Evolutionary conservation across 2,797 vertebrate genomes (phyloP).

Genomic region (Pelochelys cantorii): DNA sequence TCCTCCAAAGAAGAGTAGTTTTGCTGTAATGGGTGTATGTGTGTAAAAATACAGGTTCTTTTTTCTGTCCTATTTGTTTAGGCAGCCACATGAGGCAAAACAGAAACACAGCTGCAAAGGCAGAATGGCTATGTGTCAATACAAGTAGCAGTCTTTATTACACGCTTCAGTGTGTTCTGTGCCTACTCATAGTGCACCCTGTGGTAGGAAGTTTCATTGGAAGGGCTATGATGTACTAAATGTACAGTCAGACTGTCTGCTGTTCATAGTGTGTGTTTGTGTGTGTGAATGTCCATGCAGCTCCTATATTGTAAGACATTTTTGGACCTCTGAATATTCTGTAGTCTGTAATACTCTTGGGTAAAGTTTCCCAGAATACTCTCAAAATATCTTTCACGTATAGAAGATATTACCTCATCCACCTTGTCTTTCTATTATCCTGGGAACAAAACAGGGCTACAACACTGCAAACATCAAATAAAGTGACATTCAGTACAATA

Average conservation of each 20-base stretch:
- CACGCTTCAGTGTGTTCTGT: fast-evolving
- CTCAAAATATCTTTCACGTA: no score
- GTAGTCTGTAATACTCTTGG: no score
- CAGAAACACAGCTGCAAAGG: fast-evolving
- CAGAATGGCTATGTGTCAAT: background rate
- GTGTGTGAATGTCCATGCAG: background rate
- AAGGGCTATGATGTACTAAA: background rate
- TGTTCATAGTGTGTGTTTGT: background rate
- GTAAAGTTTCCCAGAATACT: no score
- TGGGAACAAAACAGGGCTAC: no score
- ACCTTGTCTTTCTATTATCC: no score
- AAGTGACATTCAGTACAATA: no score
- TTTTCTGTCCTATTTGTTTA: background rate
- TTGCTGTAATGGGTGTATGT: background rate
- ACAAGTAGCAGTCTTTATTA: background rate
- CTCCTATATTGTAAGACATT: background rate
- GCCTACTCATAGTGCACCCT: background rate
- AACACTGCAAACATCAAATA: no score
- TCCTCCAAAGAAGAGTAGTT: background rate
- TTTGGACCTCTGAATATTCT: background rate
- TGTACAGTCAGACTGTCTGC: background rate
- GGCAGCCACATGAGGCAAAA: background rate
- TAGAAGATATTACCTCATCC: no score
- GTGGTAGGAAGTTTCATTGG: background rate
- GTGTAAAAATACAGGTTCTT: background rate